Conservation (phyloP, 2,113 vertebrate species). For the Myxocyprinus asiaticus region DNA sequence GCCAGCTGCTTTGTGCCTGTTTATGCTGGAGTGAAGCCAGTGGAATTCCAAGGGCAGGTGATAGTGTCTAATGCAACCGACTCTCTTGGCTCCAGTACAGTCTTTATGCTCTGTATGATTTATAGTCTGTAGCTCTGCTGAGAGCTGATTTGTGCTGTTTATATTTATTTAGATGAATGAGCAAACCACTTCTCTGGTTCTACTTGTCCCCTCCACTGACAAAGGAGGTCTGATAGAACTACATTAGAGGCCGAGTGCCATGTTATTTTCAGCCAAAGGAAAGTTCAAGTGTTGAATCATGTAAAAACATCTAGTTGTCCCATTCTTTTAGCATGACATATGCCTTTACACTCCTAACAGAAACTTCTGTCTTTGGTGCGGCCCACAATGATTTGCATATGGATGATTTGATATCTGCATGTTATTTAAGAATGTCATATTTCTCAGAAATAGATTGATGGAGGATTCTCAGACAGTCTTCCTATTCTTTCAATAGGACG, state of each 20-base stretch:
- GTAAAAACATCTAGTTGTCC: no score
- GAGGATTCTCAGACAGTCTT: constrained; percentile 86
- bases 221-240: no score
- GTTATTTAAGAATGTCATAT: not conserved
- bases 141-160: constrained; percentile 3
- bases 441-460: constrained; percentile 86
- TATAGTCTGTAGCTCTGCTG: constrained; percentile 2
- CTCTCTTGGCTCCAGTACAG: constrained; percentile 2
- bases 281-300: no score
- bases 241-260: no score
- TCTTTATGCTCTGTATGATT: constrained; percentile 2
- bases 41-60: constrained; percentile 88
- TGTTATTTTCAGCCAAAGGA: no score
- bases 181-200: not conserved
- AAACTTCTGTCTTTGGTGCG: not conserved
- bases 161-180: constrained; percentile 22
- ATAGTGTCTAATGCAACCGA: constrained; percentile 8
- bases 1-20: constrained; percentile 90
- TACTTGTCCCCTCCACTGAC: no score
- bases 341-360: not conserved
- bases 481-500: constrained; percentile 81
- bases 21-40: constrained; percentile 82
- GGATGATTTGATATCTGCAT: not conserved
- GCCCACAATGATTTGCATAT: not conserved
- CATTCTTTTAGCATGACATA: no score